A percentile compares a stretch with the other conserved stretches of the same genome.
Evolutionary conservation across 2,888 invertebrate genomes (phyloP).

Genomic region (Chirona hameri): DNA sequence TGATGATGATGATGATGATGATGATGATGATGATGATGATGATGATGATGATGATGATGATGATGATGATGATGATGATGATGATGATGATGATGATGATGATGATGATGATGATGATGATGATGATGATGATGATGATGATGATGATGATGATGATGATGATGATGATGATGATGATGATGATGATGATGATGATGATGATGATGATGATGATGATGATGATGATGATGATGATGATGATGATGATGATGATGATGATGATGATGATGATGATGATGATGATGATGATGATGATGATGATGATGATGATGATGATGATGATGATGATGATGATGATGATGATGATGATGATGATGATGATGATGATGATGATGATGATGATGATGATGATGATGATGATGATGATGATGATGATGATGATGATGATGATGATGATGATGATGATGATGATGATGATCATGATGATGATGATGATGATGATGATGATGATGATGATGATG

Average conservation of each 20-base stretch:
- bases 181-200: slow-evolving; percentile 22
- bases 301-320: background rate
- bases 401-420: slow-evolving; percentile 22
- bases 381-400: slow-evolving; percentile 22
- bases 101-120: slow-evolving; percentile 22
- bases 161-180: slow-evolving; percentile 22
- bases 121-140: slow-evolving; percentile 22
- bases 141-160: slow-evolving; percentile 22
- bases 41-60: slow-evolving; percentile 22
- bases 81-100: slow-evolving; percentile 22
- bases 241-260: slow-evolving; percentile 22
- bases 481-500: no score
- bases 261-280: slow-evolving; percentile 22
- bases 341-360: no score
- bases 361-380: no score
- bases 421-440: slow-evolving; percentile 22
- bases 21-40: slow-evolving; percentile 22
- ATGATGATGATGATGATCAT: slow-evolving; percentile 12
- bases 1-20: slow-evolving; percentile 22
- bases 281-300: slow-evolving; percentile 22
- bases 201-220: slow-evolving; percentile 22
- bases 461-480: no score
- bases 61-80: slow-evolving; percentile 22
- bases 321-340: background rate
- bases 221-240: slow-evolving; percentile 22